Base-by-base conservation (phyloP, 2,888 invertebrate genomes). In the Acrobasis consociella region DNA sequence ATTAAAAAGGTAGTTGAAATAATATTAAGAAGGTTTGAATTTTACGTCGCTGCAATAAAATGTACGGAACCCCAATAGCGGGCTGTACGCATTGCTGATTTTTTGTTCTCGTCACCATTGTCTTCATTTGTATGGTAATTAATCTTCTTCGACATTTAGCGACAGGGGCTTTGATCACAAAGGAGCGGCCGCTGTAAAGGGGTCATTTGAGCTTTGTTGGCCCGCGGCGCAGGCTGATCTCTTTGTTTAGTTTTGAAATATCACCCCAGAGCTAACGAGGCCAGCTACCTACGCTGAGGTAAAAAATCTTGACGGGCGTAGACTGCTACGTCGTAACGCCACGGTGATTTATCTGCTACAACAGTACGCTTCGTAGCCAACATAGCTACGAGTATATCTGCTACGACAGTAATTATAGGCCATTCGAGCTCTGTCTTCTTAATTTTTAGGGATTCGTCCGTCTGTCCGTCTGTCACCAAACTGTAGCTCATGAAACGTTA, bases 171-270 rank as follows among this genome's bases (percentile, higher is more conserved):
- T 76, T 75, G 75, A 82, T 83, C 83, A 85, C 82, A 86, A 86
- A 83, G 81, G 79, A 77, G 70, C 74, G 74, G 73, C 76, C 72
- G 72, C 64, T 71, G 77, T 76, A 83, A 85, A 82, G 79, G 85
- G 85, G 84, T 85, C 85, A 87, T 85, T 83, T 75, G 79, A 82
- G 80, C 85, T 86, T 85, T 84, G 82, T 85, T 80, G 78, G 77
- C 74, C 72, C 69, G 76, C 76, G 76, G 76, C 77, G 68, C 67
- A 75, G 76, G 76, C 75, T 75, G 76, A 78, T 77, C 78, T 81
- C 81, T 82, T 83, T 86, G 85, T 86, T 86, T 80, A 78, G 75
- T 81, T 80, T 77, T 85, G 82, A 81, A 85, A 85, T 86, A 83
- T 84, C 79, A 84, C 81, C 77, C 76, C 69, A 62, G 70, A 69